Evolutionary conservation across 2,888 invertebrate genomes (phyloP).

Genomic region (Ceriagrion tenellum): DNA sequence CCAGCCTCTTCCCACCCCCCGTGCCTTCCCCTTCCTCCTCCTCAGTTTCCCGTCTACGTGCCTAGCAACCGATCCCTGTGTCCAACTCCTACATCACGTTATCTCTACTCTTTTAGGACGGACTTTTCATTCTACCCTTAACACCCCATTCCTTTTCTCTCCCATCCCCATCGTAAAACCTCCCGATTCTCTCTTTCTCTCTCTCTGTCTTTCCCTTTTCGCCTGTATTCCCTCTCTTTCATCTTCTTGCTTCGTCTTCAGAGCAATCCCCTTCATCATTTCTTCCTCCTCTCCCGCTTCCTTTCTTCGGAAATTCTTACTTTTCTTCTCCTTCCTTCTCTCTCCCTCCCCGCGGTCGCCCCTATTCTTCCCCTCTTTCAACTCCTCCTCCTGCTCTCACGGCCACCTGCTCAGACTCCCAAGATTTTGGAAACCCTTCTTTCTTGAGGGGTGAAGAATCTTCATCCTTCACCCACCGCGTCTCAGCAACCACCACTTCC

Average conservation of each 20-base stretch:
- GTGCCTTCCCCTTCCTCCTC: not conserved
- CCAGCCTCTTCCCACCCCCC: not conserved
- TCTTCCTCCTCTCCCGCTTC: not conserved
- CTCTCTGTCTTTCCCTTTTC: not conserved
- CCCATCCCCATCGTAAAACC: not conserved
- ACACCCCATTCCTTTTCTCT: constrained; percentile 37
- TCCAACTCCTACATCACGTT: constrained; percentile 41
- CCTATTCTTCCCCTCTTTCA: not conserved
- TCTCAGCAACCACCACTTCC: not conserved
- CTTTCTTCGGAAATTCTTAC: not conserved
- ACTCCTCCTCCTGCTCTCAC: not conserved
- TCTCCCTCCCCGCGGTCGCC: not conserved
- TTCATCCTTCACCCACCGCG: not conserved
- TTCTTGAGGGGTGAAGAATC: not conserved
- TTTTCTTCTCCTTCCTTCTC: not conserved
- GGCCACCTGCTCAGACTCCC: constrained; percentile 28
- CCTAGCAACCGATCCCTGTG: constrained; percentile 57
- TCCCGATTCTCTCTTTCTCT: not conserved
- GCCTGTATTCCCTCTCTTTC: not conserved
- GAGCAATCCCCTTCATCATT: not conserved
- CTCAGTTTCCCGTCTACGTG: constrained; percentile 48
- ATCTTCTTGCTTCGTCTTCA: not conserved
- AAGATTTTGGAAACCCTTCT: constrained; percentile 6
- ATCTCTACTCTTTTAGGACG: constrained; percentile 31
- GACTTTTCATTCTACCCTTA: constrained; percentile 59